Conservation (phyloP, 2,888 invertebrate species). For the Sinelater perroti region DNA sequence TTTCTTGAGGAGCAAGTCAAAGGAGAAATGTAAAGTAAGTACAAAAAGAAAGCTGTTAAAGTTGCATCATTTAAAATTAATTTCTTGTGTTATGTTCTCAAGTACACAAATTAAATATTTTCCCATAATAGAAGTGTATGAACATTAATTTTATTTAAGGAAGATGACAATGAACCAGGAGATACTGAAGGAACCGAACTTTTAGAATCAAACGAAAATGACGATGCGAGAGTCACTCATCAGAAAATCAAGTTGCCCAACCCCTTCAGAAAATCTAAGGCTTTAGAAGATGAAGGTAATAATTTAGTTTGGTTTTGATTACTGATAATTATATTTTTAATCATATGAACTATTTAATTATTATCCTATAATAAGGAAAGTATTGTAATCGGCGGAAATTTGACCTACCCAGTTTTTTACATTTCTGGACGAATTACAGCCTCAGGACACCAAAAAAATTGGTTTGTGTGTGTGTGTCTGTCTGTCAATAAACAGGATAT, state of each 20-base stretch:
- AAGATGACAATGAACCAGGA: slow-evolving; percentile 61
- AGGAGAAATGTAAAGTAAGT: slow-evolving; percentile 75
- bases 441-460: too few relatives aligned
- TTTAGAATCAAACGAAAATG: slow-evolving; percentile 51
- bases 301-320: too few relatives aligned
- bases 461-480: too few relatives aligned
- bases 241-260: slow-evolving; percentile 63
- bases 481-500: too few relatives aligned
- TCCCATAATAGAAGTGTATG: neutral
- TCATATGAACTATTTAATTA: too few relatives aligned
- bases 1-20: slow-evolving; percentile 80
- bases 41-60: neutral
- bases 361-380: too few relatives aligned
- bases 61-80: neutral
- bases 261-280: slow-evolving; percentile 65
- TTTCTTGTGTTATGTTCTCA: neutral
- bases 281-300: slow-evolving; percentile 47
- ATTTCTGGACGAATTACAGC: too few relatives aligned
- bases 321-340: too few relatives aligned
- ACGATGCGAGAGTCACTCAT: slow-evolving; percentile 56
- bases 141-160: slow-evolving; percentile 44
- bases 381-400: too few relatives aligned
- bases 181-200: slow-evolving; percentile 59
- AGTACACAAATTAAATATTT: neutral
- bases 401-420: too few relatives aligned